Percentiles rank a stretch among this genome's conserved stretches.
phyloP scores from a whole-genome alignment of 2,888 invertebrate genomes.

The Drosophila prolongata region DNA sequence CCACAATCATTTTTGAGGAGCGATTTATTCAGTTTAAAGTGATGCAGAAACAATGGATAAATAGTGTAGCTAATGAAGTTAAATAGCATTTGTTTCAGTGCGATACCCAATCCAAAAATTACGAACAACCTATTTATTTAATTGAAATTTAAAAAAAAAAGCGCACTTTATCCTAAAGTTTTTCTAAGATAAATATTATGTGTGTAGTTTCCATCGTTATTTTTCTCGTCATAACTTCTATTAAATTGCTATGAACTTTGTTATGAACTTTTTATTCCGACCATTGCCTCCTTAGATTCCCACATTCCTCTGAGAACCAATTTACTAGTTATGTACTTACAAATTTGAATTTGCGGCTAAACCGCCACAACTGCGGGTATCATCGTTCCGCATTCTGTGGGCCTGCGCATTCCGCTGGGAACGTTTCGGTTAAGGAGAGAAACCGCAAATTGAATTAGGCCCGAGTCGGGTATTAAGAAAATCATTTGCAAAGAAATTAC shows the following conservation, averaged over 20 bases:
- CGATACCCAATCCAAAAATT: background rate
- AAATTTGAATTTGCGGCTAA: conserved; percentile 39
- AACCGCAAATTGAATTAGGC: conserved; percentile 75
- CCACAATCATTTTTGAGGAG: background rate
- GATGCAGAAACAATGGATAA: background rate
- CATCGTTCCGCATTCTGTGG: conserved; percentile 31
- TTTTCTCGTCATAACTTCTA: background rate
- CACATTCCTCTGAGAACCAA: conserved; percentile 39
- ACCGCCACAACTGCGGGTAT: conserved; percentile 7
- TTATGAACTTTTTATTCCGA: no score
- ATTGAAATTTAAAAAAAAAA: no score
- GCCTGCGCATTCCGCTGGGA: conserved; percentile 20
- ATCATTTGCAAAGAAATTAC: conserved; percentile 78
- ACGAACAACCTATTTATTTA: no score
- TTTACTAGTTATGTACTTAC: conserved; percentile 41
- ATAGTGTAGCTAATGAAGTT: background rate
- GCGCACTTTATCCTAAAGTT: no score
- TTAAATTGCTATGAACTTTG: background rate
- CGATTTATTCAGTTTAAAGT: background rate
- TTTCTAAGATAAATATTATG: no score
- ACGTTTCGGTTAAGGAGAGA: conserved; percentile 22
- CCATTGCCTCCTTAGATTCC: conserved; percentile 7
- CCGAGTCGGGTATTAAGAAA: conserved; percentile 57
- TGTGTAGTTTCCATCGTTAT: no score
- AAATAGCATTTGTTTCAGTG: background rate